Conservation (phyloP, 2,888 invertebrate species). For the Drosophila maculinotata region DNA sequence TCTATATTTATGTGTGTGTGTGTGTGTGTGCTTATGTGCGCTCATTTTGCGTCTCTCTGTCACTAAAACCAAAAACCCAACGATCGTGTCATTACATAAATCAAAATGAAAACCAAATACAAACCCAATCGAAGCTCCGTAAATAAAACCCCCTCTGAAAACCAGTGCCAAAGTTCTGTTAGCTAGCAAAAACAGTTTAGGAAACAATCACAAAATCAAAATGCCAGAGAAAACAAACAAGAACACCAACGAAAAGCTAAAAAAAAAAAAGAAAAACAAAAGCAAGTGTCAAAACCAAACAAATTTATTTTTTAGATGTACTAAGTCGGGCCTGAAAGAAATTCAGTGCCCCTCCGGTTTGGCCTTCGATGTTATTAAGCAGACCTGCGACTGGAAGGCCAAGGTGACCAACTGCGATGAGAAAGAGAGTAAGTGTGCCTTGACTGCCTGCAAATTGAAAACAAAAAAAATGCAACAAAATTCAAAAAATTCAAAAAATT, state of each 20-base stretch:
- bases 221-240: conserved; percentile 5
- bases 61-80: conserved; percentile 56
- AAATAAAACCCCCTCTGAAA: conserved; percentile 7
- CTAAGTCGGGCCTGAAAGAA: conserved; percentile 97
- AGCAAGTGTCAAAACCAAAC: conserved; percentile 24
- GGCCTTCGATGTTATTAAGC: conserved; percentile 98
- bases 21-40: conserved; percentile 31
- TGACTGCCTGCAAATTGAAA: conserved; percentile 55
- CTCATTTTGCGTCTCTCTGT: conserved; percentile 51
- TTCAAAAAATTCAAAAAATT: conserved; percentile 11
- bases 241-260: conserved; percentile 11
- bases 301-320: conserved; percentile 87
- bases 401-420: conserved; percentile 98
- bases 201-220: conserved; percentile 18
- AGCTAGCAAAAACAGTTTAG: conserved; percentile 48
- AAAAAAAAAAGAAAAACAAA: conserved; percentile 13
- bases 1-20: conserved; percentile 43
- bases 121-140: conserved; percentile 35
- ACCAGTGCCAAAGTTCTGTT: conserved; percentile 67
- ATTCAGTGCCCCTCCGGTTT: conserved; percentile 98
- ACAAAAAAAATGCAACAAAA: conserved; percentile 52
- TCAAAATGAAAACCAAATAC: conserved; percentile 36
- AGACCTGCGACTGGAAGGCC: conserved; percentile 99
- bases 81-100: conserved; percentile 66
- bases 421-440: conserved; percentile 95